Evolutionary conservation across 2,888 invertebrate species (phyloP).

Genomic region (Sarcophaga subvicina): DNA sequence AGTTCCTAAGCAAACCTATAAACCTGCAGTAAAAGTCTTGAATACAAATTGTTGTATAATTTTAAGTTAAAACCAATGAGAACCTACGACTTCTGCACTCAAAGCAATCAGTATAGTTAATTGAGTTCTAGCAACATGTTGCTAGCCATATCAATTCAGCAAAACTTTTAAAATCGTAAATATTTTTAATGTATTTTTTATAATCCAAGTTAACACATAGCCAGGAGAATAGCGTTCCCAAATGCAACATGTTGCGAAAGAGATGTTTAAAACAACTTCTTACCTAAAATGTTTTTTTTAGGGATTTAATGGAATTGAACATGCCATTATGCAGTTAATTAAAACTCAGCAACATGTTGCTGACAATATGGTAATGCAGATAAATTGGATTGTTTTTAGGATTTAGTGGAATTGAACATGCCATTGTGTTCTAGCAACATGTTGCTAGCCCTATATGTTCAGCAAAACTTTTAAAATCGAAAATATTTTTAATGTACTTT

Average conservation of each 20-base stretch:
- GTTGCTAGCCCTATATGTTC: neutral
- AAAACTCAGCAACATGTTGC: no score
- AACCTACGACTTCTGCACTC: neutral
- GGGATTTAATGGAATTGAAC: no score
- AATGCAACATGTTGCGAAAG: slow-evolving; percentile 1
- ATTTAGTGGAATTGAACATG: no score
- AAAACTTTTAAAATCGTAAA: neutral
- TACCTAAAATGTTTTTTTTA: no score
- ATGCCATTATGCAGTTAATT: no score
- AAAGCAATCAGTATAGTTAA: neutral
- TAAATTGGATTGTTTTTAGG: no score
- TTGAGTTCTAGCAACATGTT: neutral
- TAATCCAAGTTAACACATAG: no score
- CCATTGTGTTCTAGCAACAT: neutral
- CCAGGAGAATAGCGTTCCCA: neutral
- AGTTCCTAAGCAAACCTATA: neutral
- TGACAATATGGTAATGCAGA: no score
- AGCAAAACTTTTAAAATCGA: neutral
- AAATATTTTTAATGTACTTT: no score
- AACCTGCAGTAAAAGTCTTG: neutral
- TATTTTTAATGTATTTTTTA: no score
- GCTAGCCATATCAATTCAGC: neutral
- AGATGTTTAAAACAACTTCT: neutral
- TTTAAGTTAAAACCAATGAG: neutral
- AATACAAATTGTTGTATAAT: neutral